Evolutionary conservation across 1,140 invertebrate species (phyloP), one percentile per base, ranked within the genome.

Genomic region (Drosophila persimilis): DNA sequence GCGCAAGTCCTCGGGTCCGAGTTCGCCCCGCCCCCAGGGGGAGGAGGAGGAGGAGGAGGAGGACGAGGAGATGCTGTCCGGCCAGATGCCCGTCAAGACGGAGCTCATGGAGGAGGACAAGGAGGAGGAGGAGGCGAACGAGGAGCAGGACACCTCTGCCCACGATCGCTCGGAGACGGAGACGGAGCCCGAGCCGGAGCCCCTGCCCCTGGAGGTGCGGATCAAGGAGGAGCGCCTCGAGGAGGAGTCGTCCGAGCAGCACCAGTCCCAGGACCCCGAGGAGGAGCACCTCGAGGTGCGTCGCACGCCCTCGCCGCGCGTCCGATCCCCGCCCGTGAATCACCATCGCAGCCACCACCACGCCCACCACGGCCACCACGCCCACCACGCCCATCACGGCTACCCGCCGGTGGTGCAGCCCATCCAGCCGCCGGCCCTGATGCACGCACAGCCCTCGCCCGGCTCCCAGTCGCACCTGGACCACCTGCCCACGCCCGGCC

Each of bases 1-100:
- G 72, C 95, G 95, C 79, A 97, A 96, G 92, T 94, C 94, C 3
- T 89, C 89, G 9, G 60, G 60, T 3, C 78, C 81, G 1, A 84
- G 66, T 15, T 79, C 90, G 5, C 88, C 90, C 0, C 59, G 48
- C 0, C 26, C 50, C 0, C 66, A 62, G 1, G 57, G 65, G 20
- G 20, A 20, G 1, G 60, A 54, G n/a, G 26, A 60, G 1, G 60
- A 54, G n/a, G 26, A 60, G 8, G 46, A 48, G 4, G 45, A 64
- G 26, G 63, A 74, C 6, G 43, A 55, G 2, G 31, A 65, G 2
- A n/a, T 45, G 20, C 6, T 44, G 6, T 11, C 13, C 8, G 56
- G 31, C 2, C 39, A 17, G 8, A 2, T 72, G 43, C 62, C 73
- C 0, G 71, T 84, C 5, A 83, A 88, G 55, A 57, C 74, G 8